These are phyloP conservation scores for Heliothis peltigera DNA, from an alignment of 2,888 invertebrate species.

Conservation along the genomic window DNA sequence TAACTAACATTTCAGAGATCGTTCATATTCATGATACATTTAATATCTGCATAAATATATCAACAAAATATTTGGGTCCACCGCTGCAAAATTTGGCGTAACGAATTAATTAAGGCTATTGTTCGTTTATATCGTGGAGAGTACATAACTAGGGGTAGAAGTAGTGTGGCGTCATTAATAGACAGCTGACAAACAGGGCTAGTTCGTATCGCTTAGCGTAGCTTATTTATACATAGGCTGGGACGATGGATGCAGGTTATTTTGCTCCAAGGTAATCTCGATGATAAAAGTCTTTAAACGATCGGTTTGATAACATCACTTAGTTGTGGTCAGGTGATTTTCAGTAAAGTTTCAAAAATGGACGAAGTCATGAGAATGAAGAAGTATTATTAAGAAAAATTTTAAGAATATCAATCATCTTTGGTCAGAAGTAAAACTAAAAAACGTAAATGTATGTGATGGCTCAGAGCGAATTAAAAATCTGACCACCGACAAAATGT, in stretches of 20 bases:
- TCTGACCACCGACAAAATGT: not conserved
- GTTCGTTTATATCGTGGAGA: constrained; percentile 46
- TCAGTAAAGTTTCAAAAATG: not conserved
- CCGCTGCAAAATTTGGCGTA: constrained; percentile 79
- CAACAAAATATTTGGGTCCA: constrained; percentile 81
- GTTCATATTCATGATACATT: constrained; percentile 31
- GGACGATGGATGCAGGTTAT: constrained; percentile 7
- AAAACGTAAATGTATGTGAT: too few species aligned
- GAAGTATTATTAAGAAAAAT: not conserved
- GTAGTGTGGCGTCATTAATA: constrained; percentile 42
- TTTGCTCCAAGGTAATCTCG: constrained; percentile 14
- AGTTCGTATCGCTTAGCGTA: constrained; percentile 43
- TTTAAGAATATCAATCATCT: not conserved
- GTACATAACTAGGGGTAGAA: constrained; percentile 43
- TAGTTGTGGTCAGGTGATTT: constrained; percentile 1
- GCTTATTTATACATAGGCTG: constrained; percentile 47
- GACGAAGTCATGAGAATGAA: too few species aligned
- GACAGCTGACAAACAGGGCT: constrained; percentile 39
- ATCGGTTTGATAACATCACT: constrained; percentile 15
- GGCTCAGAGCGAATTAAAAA: not conserved
- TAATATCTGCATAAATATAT: constrained; percentile 42
- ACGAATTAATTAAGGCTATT: constrained; percentile 80
- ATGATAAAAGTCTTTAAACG: constrained; percentile 3
- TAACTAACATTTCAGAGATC: constrained; percentile 22
- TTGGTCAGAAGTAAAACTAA: too few species aligned